Evolutionary conservation across 2,888 invertebrate species (phyloP), one percentile per base, ranked within the genome.

Genomic region (Lampropteryx suffumata): DNA sequence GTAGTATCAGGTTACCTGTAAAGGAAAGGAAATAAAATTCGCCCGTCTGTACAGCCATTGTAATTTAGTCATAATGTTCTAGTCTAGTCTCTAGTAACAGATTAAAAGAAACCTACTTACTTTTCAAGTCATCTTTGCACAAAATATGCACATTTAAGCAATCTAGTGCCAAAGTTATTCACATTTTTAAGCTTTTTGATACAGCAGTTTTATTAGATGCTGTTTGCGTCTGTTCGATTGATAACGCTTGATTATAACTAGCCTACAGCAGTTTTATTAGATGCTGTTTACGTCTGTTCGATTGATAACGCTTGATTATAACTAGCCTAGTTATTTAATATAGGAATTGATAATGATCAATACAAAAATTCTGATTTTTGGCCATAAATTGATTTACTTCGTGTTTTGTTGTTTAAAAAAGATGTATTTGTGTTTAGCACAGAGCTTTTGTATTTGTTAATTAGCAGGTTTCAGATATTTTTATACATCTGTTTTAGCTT

Each of bases 1-100:
- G 12, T 12, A 24, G 24, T 24, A 24, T 24, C 7, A 24, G 5
- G 24, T 24, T 24, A 17, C 17, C 17, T n/a, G n/a, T n/a, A n/a
- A n/a, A n/a, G n/a, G 17, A 17, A 17, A 17, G 24, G 24, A 24
- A 24, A 24, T 12, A 37, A 43, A 13, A 26, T 35, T 41, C 14
- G 26, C 26, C 29, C 14, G 26, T 17, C 29, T 41, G 45, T 42
- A 34, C 34, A 43, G 42, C 47, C 47, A 44, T 48, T 43, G 10
- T 34, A 36, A 37, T 17, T n/a, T 48, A 56, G 55, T 56, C 55
- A 49, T 51, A 56, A n/a, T n/a, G 45, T 37, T 56, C 55, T 56
- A 56, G 55, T 56, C 56, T 40, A n/a, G n/a, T n/a, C n/a, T 4
- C 27, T 39, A 43, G 30, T 29, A 34, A 50, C 50, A 47, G 43